Base-by-base conservation (phyloP, 2,113 vertebrate species). In the Monopterus albus region DNA sequence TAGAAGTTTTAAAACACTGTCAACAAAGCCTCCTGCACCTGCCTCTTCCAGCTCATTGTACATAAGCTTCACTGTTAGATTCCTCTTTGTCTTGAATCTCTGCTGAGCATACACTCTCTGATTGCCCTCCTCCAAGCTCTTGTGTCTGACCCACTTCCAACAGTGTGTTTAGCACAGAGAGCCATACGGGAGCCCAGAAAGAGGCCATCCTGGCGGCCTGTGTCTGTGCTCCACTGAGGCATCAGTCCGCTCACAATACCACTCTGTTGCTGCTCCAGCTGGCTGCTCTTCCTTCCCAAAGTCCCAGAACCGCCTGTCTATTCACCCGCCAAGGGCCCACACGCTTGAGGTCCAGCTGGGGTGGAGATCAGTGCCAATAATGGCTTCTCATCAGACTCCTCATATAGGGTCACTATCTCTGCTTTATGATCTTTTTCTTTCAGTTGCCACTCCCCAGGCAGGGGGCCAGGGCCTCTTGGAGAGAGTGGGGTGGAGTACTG, bases 111-210 rank as follows among this genome's bases (percentile, higher is more conserved):
- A 68, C 63, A 56, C 51, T 64, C 61, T 68, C 59, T n/a, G 4
- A 18, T 79, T 25, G 47, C 58, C 66, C 66, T 69, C 45, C 52
- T 31, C 46, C 55, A 68, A 57, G 52, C 60, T 62, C 75, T 55
- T 81, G 68, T 79, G 77, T 86, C 79, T 89, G 91, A 90, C 91
- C 90, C 87, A 92, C 76, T 91, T 92, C 73, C 64, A 89, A 61
- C 55, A 73, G 69, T 29, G 72, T 66, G 53, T 45, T n/a, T 75
- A 56, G 72, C 62, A 75, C 57, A 65, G 45, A 60, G 85, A 87
- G 72, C 84, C 83, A 76, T 61, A 66, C 55, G 67, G 77, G 84
- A 5, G 69, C 84, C 83, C 83, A 81, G 82, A 89, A 71, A 82
- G 81, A 88, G 89, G 86, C 82, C 83, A 71, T 70, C 72, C 73